Conservation (phyloP, 2,113 vertebrate genomes). For the Elaphurus davidianus region DNA sequence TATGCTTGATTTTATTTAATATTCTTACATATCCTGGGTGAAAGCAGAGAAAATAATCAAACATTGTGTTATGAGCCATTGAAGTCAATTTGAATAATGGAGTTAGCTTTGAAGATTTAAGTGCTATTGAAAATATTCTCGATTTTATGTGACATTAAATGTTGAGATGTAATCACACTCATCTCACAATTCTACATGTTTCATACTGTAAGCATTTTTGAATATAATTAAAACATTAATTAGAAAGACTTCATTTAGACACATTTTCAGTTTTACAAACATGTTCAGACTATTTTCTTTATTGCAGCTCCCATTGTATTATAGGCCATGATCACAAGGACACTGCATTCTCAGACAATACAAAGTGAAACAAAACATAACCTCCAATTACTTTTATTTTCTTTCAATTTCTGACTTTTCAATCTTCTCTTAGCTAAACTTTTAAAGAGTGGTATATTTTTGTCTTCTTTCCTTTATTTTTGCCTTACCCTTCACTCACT, state of each 20-base stretch:
- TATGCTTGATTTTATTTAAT: background rate
- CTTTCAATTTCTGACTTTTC: background rate
- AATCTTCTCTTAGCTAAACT: background rate
- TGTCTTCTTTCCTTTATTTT: background rate
- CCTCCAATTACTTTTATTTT: background rate
- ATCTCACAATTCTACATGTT: background rate
- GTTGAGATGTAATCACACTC: background rate
- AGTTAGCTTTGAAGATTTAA: background rate
- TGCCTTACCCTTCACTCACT: background rate
- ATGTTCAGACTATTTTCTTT: background rate
- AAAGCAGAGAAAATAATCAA: background rate
- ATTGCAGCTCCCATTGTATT: background rate
- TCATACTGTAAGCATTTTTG: background rate
- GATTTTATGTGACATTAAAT: background rate
- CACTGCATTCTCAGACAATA: background rate
- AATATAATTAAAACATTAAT: background rate
- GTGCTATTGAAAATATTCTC: background rate
- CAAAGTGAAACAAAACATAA: background rate
- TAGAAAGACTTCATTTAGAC: background rate
- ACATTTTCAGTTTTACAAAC: background rate
- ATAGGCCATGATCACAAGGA: background rate
- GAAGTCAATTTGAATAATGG: background rate
- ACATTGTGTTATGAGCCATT: background rate
- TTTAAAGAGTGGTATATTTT: background rate
- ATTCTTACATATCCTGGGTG: background rate